These are phyloP conservation scores for Sympetrum striolatum DNA, from an alignment of 2,888 invertebrate species.

Conservation along the genomic window DNA sequence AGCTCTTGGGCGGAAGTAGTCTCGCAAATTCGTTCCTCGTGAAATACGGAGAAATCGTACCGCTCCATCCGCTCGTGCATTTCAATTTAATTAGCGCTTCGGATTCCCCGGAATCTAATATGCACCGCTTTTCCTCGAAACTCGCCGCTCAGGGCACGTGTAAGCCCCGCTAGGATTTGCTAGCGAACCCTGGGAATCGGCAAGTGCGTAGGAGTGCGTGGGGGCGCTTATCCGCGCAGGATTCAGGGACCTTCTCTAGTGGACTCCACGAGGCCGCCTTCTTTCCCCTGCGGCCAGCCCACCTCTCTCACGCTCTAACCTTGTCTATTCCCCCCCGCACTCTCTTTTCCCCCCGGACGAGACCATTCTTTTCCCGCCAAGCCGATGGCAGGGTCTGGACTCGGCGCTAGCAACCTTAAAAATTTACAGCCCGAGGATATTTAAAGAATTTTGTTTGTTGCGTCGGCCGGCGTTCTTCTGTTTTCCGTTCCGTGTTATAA, in stretches of 20 bases:
- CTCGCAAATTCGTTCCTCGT: no score
- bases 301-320: not conserved
- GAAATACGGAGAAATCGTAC: no score
- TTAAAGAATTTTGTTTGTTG: not conserved
- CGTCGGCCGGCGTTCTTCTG: not conserved
- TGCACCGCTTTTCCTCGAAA: no score
- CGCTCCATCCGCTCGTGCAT: no score
- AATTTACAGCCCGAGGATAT: not conserved
- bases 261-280: not conserved
- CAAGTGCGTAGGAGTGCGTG: not conserved
- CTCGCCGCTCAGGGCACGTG: no score
- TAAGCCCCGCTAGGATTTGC: no score
- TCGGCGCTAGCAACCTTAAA: conserved; percentile 9
- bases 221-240: no score
- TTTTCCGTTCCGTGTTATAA: no score
- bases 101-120: no score
- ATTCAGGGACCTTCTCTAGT: no score
- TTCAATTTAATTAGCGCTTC: no score
- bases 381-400: not conserved
- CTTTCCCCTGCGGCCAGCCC: not conserved
- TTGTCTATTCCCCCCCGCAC: not conserved
- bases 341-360: not conserved
- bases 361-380: conserved; percentile 27
- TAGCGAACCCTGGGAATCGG: not conserved
- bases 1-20: no score